Evolutionary conservation across 1,140 invertebrate genomes (phyloP).

Genomic region (Homarus americanus): DNA sequence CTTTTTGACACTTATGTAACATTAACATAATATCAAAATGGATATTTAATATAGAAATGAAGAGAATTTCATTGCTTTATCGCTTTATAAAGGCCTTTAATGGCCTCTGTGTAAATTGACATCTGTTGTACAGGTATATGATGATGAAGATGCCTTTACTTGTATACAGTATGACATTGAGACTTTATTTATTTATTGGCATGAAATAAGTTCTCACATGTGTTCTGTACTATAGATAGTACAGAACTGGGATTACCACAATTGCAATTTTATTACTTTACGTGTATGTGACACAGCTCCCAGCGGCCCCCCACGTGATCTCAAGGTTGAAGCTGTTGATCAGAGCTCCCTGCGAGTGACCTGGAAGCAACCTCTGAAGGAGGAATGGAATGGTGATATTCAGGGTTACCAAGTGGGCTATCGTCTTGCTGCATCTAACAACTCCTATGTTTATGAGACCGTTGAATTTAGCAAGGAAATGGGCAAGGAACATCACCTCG

Average conservation of each 20-base stretch:
- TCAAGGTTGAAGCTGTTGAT: slow-evolving; percentile 93
- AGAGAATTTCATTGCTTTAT: no score
- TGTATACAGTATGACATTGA: no score
- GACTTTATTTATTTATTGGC: no score
- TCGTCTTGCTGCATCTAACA: slow-evolving; percentile 91
- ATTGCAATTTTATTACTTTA: not conserved
- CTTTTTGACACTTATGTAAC: no score
- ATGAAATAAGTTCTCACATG: no score
- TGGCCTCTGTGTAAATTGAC: no score
- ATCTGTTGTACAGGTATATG: no score
- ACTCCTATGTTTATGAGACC: slow-evolving; percentile 94
- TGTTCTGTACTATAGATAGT: not conserved
- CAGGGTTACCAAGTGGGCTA: slow-evolving; percentile 85
- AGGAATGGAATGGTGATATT: slow-evolving; percentile 96
- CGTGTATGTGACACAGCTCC: slow-evolving; percentile 80
- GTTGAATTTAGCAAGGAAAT: slow-evolving; percentile 94
- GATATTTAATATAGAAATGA: no score
- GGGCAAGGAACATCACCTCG: slow-evolving; percentile 89
- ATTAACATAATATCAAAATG: no score
- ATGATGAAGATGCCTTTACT: no score
- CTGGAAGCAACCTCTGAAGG: slow-evolving; percentile 94
- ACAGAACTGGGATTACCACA: not conserved
- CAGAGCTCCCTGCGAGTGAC: slow-evolving; percentile 94
- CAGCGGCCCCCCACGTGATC: slow-evolving; percentile 84
- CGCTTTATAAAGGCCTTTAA: no score